phyloP scores from a whole-genome alignment of 1,140 invertebrate species.

The Drosophila arawakana region DNA sequence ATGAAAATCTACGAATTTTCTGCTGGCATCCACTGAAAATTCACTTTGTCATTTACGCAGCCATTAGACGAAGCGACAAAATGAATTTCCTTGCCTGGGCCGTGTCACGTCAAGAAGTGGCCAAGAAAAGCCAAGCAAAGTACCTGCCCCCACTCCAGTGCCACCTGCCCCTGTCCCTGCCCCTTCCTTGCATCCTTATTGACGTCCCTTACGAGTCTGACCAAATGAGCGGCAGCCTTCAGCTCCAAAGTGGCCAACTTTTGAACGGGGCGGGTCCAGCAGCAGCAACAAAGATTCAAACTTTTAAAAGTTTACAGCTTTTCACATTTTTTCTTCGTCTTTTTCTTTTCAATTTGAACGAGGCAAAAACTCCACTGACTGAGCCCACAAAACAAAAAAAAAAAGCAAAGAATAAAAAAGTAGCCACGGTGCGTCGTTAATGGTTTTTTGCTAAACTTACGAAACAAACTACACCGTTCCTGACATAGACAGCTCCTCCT shows the following conservation, averaged over 20 bases:
- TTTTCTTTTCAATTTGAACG: conserved; percentile 69
- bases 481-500: conserved; percentile 28
- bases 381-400: background rate
- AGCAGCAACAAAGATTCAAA: conserved; percentile 61
- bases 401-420: conserved; percentile 13
- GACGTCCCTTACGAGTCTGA: conserved; percentile 45
- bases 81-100: conserved; percentile 45
- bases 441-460: conserved; percentile 79
- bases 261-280: conserved; percentile 3
- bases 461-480: conserved; percentile 72
- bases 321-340: conserved; percentile 61
- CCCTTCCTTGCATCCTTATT: background rate
- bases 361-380: conserved; percentile 30
- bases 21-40: conserved; percentile 58
- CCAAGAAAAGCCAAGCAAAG: conserved; percentile 28
- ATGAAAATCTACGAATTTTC: conserved; percentile 28
- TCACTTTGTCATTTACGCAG: conserved; percentile 81
- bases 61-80: conserved; percentile 71
- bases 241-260: conserved; percentile 48
- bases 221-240: conserved; percentile 66
- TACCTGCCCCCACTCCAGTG: background rate
- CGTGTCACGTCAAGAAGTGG: conserved; percentile 71
- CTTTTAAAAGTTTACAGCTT: conserved; percentile 82
- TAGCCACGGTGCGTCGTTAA: conserved; percentile 72
- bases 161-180: background rate